Evolutionary conservation across 1,140 invertebrate species (phyloP).

Genomic region (Leptoteleia sp.): DNA sequence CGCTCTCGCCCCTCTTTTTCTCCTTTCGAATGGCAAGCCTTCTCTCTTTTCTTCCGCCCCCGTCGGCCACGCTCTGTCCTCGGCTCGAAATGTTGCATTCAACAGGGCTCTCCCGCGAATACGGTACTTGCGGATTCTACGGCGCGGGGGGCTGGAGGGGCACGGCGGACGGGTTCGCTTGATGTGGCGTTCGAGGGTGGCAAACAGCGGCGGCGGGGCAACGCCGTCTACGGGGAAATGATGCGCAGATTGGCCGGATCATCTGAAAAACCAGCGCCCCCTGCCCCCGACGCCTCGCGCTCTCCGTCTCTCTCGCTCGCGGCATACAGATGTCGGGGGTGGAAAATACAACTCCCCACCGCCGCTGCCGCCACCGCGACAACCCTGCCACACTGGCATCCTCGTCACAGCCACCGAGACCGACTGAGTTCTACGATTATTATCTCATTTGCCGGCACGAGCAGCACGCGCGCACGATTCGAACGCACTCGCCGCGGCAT

Average conservation of each 20-base stretch:
- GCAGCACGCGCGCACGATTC: slow-evolving; percentile 68
- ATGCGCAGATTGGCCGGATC: slow-evolving; percentile 82
- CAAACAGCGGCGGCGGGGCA: slow-evolving; percentile 59
- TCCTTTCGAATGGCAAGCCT: slow-evolving; percentile 62
- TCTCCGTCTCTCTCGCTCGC: slow-evolving; percentile 52
- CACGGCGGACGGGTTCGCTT: too few relatives aligned
- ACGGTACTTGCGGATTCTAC: slow-evolving; percentile 55
- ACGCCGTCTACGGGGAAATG: slow-evolving; percentile 75
- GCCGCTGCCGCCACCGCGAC: slow-evolving; percentile 60
- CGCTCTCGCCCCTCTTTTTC: slow-evolving; percentile 49
- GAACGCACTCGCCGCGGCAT: slow-evolving; percentile 25
- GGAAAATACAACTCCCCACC: slow-evolving; percentile 74
- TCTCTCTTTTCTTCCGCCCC: slow-evolving; percentile 58
- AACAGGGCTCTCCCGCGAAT: slow-evolving; percentile 65
- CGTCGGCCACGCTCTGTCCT: slow-evolving; percentile 65
- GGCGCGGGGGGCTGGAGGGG: slow-evolving; percentile 26
- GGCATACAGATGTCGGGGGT: slow-evolving; percentile 69
- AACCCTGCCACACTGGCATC: slow-evolving; percentile 68
- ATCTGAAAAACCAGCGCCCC: slow-evolving; percentile 79
- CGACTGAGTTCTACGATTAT: slow-evolving; percentile 77
- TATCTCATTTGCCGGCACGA: slow-evolving; percentile 79
- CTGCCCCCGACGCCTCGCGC: slow-evolving; percentile 21
- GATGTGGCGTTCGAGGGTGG: slow-evolving; percentile 72
- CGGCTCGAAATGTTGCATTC: slow-evolving; percentile 71
- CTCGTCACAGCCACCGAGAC: slow-evolving; percentile 69